A percentile compares a stretch with the other conserved stretches of the same genome.
phyloP scores from a whole-genome alignment of 2,888 invertebrate species.

The Lamellibrachia satsuma region DNA sequence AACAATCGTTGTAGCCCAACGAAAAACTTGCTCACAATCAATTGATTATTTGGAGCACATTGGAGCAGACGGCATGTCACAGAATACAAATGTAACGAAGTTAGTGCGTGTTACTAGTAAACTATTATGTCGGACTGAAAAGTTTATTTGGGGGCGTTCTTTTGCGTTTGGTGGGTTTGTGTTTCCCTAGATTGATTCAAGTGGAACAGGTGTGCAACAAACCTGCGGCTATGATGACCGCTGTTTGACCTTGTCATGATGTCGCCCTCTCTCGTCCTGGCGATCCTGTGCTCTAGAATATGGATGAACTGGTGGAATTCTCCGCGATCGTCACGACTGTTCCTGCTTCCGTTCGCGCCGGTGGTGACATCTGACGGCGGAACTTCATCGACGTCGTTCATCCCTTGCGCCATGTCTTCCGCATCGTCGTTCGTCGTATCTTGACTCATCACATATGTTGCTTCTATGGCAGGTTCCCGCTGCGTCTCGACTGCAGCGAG shows the following conservation, averaged over 20 bases:
- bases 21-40: no score
- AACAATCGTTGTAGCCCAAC: no score
- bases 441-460: neutral
- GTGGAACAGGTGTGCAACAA: neutral
- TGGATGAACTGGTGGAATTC: neutral
- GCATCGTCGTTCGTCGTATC: neutral
- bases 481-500: neutral
- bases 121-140: no score
- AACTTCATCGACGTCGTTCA: neutral
- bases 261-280: neutral
- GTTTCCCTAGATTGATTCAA: neutral
- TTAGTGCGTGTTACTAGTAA: no score
- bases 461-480: neutral
- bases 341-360: neutral
- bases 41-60: no score
- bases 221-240: neutral
- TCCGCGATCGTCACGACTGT: neutral
- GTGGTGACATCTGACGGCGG: neutral
- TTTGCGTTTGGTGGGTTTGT: no score
- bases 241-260: neutral
- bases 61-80: no score
- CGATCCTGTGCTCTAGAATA: neutral
- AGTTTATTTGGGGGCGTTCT: no score
- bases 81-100: no score
- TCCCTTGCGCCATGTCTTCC: neutral